phyloP scores from a whole-genome alignment of 2,113 vertebrate genomes.

The Ahaetulla prasina region DNA sequence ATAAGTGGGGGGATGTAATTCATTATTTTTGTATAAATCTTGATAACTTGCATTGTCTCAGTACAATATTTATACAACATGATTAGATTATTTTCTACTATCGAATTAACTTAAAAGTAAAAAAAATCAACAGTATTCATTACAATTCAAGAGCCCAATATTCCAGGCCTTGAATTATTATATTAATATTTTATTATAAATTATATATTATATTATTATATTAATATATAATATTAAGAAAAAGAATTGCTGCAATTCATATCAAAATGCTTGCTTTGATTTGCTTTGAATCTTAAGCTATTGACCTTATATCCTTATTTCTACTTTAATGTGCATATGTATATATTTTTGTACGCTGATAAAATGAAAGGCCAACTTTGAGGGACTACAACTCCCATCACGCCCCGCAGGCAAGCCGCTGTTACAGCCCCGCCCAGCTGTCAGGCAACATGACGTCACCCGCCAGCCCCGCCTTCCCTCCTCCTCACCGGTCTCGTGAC shows the following conservation, averaged over 20 bases:
- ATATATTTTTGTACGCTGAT: not conserved
- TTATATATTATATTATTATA: too few species aligned
- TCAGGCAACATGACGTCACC: not conserved
- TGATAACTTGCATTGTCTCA: not conserved
- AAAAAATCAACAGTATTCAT: not conserved
- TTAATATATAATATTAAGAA: not conserved
- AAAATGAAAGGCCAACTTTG: not conserved
- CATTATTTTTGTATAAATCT: not conserved
- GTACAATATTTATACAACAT: not conserved
- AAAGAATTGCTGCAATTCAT: not conserved
- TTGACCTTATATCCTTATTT: not conserved
- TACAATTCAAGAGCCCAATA: not conserved
- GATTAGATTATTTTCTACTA: not conserved
- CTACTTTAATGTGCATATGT: not conserved
- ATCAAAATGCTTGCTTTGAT: not conserved
- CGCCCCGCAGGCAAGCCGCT: not conserved
- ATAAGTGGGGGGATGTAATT: not conserved
- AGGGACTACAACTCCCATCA: not conserved
- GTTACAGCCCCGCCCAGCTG: too few species aligned
- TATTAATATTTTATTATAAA: too few species aligned
- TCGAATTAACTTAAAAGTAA: not conserved
- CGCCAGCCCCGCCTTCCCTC: accelerated
- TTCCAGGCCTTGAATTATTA: not conserved
- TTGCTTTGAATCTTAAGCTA: not conserved
- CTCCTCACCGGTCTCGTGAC: slow-evolving; percentile 59